A percentile compares a stretch with the other conserved stretches of the same genome.
Evolutionary conservation across 1,140 invertebrate species (phyloP).

Genomic region (Trichoplusia ni): DNA sequence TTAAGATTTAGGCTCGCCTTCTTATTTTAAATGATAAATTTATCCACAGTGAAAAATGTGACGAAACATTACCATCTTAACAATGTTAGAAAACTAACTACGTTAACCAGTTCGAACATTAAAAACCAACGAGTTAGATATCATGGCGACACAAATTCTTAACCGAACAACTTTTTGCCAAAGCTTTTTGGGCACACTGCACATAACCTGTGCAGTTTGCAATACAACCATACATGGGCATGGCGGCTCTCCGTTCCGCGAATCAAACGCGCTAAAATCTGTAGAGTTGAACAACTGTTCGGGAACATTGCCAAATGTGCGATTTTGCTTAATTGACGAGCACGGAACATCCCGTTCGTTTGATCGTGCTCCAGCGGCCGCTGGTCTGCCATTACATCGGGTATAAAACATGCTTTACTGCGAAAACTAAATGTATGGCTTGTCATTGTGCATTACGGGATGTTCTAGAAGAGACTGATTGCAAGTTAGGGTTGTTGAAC

Average conservation of each 20-base stretch:
- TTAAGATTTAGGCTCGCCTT: too few species aligned
- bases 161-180: constrained; percentile 9
- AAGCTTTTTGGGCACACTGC: background rate
- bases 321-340: constrained; percentile 74
- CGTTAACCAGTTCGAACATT: background rate
- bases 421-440: constrained; percentile 38
- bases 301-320: constrained; percentile 70
- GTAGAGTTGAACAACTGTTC: constrained; percentile 58
- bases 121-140: constrained; percentile 1
- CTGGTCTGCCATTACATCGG: constrained; percentile 46
- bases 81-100: constrained; percentile 2
- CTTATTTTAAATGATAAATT: too few species aligned
- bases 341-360: constrained; percentile 59
- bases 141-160: constrained; percentile 18
- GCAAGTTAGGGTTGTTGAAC: constrained; percentile 37
- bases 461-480: constrained; percentile 14
- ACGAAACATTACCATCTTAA: too few species aligned
- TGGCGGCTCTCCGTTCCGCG: constrained; percentile 41
- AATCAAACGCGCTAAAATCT: constrained; percentile 52
- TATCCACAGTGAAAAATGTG: too few species aligned
- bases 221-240: constrained; percentile 54
- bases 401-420: constrained; percentile 55
- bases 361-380: constrained; percentile 59
- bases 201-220: constrained; percentile 21
- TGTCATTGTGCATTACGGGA: constrained; percentile 26